These are phyloP conservation scores for Ennomos quercinarius DNA, from an alignment of 2,888 invertebrate genomes.

Conservation along the genomic window DNA sequence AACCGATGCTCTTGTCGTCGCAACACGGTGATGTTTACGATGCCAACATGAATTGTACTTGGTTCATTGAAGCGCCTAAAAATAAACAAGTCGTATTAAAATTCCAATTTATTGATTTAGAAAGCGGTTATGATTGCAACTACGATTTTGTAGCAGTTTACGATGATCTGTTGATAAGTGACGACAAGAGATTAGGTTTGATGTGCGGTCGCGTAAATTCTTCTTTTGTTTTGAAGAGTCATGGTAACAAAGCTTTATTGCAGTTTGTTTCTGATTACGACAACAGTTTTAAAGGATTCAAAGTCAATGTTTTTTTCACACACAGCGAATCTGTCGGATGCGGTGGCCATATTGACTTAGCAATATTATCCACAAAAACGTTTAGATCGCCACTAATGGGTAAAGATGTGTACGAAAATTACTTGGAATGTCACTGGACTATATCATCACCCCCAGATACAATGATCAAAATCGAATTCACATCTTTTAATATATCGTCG, in stretches of 20 bases:
- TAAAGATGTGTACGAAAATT: conserved; percentile 84
- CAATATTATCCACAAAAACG: conserved; percentile 56
- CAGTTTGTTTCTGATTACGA: conserved; percentile 74
- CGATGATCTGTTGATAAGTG: conserved; percentile 62
- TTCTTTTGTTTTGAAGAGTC: conserved; percentile 85
- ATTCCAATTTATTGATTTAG: conserved; percentile 86
- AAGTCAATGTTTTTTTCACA: conserved; percentile 86
- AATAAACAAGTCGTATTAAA: conserved; percentile 87
- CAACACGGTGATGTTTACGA: conserved; percentile 76
- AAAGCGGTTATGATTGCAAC: conserved; percentile 76
- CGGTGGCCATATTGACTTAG: conserved; percentile 88
- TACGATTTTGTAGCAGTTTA: conserved; percentile 88
- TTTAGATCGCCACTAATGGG: conserved; percentile 71
- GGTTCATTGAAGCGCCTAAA: conserved; percentile 90
- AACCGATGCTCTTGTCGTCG: conserved; percentile 83
- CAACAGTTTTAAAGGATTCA: conserved; percentile 81
- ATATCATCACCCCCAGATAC: conserved; percentile 86
- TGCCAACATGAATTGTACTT: conserved; percentile 88
- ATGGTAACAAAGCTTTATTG: conserved; percentile 85
- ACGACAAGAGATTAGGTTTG: conserved; percentile 77
- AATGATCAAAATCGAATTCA: conserved; percentile 86
- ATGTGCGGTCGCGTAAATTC: conserved; percentile 88
- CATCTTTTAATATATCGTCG: conserved; percentile 81
- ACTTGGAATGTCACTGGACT: conserved; percentile 91
- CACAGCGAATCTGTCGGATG: conserved; percentile 86